Evolutionary conservation across 2,797 vertebrate species (phyloP), one percentile per base, ranked within the genome.

Genomic region (Astyanax mexicanus): DNA sequence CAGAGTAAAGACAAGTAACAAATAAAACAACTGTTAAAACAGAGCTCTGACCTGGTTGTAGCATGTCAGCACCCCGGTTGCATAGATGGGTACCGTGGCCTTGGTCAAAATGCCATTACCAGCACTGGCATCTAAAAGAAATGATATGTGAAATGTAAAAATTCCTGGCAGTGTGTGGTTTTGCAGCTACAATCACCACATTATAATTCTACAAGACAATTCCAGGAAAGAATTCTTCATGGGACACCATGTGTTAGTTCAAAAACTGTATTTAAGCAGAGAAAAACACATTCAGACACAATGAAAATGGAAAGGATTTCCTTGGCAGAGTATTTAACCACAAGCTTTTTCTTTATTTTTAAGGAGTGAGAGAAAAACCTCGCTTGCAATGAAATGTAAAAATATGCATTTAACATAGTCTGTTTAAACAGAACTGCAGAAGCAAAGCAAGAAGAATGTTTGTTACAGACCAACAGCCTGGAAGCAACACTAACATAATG

Each of bases 51-150:
- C 98, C 96, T 99, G 98, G 90, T 97, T 99, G 72, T 99, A 99
- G 88, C 98, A 99, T 0, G 98, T 99, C 80, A 99, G 93, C 37
- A 99, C 98, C 79, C 98, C 98, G 58, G 98, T 99, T 89, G 98
- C 98, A 90, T 99, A 99, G 88, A 99, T 99, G 60, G 98, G 98
- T 82, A 99, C 98, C 0, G 98, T 99, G 71, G 98, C 96, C 95
- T 98, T 99, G 84, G 96, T 98, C 80, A 99, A 94, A 83, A 99
- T 96, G 70, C 95, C 97, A 6, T 98, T 98, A 66, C 96, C 96
- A 77, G 94, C 90, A 82, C 94, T 89, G 75, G 92, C 93, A 91
- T 98, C 97, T 98, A 88, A 15, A 77, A 75, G 15, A 75, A 4
- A 58, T n/a, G 71, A 52, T 6, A 72, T 11, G 32, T 12, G 9